Conservation (phyloP, 1,140 invertebrate species). For the Caenorhabditis inopinata region DNA sequence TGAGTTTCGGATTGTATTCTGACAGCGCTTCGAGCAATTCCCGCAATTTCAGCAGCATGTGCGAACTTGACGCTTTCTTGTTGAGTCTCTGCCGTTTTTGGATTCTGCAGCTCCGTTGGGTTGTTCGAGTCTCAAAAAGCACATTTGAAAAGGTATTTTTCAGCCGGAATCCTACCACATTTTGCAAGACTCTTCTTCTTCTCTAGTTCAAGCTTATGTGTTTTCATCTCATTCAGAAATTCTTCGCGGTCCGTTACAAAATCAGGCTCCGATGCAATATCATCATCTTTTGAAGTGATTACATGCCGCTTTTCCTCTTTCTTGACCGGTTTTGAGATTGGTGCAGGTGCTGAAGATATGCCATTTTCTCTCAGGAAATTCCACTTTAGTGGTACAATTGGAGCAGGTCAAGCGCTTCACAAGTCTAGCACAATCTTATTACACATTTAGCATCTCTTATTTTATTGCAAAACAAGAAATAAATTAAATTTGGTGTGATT, state of each 20-base stretch:
- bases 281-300: conserved; percentile 46
- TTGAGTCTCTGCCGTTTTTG: not conserved
- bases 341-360: not conserved
- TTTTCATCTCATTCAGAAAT: conserved; percentile 36
- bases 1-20: conserved; percentile 4
- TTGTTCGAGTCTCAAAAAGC: not conserved
- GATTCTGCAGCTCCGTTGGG: not conserved
- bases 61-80: conserved; percentile 6
- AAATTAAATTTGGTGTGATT: too few relatives aligned
- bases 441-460: too few relatives aligned
- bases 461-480: too few relatives aligned
- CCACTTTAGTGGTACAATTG: too few relatives aligned
- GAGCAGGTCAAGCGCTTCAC: too few relatives aligned
- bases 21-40: not conserved
- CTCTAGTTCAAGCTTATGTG: conserved; percentile 18
- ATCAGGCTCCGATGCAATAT: conserved; percentile 49
- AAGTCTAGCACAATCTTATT: too few relatives aligned
- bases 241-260: conserved; percentile 44
- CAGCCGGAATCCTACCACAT: not conserved
- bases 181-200: conserved; percentile 5
- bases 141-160: not conserved
- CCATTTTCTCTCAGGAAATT: too few relatives aligned
- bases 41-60: not conserved
- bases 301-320: conserved; percentile 9
- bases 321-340: conserved; percentile 13